Percentiles rank a stretch among this genome's conserved stretches.
Evolutionary conservation across 2,113 vertebrate species (phyloP).

Genomic region (Sakesphorus luctuosus): DNA sequence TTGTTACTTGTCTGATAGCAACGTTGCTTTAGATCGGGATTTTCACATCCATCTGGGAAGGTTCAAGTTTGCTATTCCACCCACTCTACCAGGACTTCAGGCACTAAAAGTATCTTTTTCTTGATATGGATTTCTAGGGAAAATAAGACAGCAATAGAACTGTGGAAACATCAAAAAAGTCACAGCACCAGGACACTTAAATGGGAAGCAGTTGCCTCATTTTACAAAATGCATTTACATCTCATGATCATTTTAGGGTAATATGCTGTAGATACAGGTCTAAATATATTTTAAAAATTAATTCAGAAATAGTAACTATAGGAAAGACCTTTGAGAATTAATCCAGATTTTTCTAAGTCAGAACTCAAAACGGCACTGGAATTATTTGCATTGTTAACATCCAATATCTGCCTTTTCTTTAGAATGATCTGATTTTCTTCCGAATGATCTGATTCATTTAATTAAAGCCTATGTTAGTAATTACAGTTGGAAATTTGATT

Average conservation of each 20-base stretch:
- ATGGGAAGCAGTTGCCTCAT: neutral
- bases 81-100: neutral
- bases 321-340: neutral
- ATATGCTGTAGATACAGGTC: neutral
- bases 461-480: neutral
- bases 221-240: neutral
- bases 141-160: neutral
- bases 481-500: neutral
- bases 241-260: neutral
- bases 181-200: neutral
- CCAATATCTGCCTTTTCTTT: neutral
- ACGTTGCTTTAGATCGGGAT: neutral
- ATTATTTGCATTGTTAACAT: neutral
- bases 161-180: neutral
- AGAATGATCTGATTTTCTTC: no score
- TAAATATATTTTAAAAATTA: neutral
- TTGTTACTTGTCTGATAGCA: neutral
- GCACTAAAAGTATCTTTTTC: neutral
- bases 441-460: neutral
- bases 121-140: neutral
- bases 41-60: neutral
- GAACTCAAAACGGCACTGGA: neutral
- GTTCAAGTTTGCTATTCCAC: neutral
- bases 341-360: neutral
- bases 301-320: neutral